Base-by-base conservation (phyloP, 2,888 invertebrate genomes). In the Slavum lentiscoides region DNA sequence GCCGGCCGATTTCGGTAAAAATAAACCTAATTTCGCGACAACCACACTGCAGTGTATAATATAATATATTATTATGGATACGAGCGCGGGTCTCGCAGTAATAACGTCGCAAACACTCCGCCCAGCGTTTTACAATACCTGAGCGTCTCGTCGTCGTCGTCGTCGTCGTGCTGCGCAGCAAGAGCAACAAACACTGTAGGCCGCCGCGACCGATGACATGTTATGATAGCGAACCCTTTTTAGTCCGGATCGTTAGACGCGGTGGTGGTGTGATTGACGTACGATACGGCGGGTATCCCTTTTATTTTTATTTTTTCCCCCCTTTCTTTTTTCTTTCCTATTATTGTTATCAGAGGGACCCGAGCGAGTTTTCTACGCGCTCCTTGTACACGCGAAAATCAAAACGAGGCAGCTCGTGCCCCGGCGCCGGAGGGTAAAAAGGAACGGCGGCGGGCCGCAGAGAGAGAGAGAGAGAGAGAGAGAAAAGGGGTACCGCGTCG, bases 221-320 rank as follows among this genome's bases (percentile, higher is more conserved):
- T 80, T 80, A 80, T 80, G 80, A 80, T 80, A 80, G 80, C 80
- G 64, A 80, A 80, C 80, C 80, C 80, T 80, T 80, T 80, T 80
- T 64, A 9, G 43, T 19, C 70, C 17, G 30, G 13, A 19, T 21
- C 69, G 43, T 43, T 39, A 23, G 49, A 67, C n/a, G 9, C 58
- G 15, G 64, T 72, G 80, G 72, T 64, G 21, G 66, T 30, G 11
- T n/a, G 53, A 5, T 19, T 19, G 15, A 11, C 8, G 11, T 49
- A 11, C 49, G 49, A n/a, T n/a, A n/a, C n/a, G n/a, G n/a, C n/a
- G n/a, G n/a, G 19, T 55, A 58, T 9, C 49, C 49, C 43, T 9
- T 43, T 6, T n/a, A n/a, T n/a, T n/a, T n/a, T n/a, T n/a, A n/a
- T n/a, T 30, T 30, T 30, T 4, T 30, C 30, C 1, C 30, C 30